A percentile compares a stretch with the other conserved stretches of the same genome.
Conservation (phyloP, 2,888 invertebrate species). For the Cosmia trapezina region DNA sequence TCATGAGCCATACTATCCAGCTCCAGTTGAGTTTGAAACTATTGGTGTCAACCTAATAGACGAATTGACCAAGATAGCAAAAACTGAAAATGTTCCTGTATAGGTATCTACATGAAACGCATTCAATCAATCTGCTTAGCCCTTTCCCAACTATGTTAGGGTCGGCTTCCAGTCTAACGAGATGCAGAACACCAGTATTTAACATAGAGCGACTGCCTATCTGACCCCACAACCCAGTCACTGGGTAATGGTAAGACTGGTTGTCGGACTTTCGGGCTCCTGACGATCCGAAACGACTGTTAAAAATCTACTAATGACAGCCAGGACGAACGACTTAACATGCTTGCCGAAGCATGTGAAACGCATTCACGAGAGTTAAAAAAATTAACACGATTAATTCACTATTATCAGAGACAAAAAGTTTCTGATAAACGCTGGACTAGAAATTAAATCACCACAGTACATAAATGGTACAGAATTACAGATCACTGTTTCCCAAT, state of each 20-base stretch:
- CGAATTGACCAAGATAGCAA: neutral
- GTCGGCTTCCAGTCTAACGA: no score
- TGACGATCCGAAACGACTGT: no score
- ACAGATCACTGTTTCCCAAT: slow-evolving; percentile 78
- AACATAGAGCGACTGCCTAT: no score
- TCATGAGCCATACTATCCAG: neutral
- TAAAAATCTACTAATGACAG: no score
- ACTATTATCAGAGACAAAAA: slow-evolving; percentile 13
- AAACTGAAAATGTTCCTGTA: neutral
- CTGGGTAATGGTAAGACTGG: no score
- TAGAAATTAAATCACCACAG: slow-evolving; percentile 59
- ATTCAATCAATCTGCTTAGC: no score
- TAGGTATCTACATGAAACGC: no score
- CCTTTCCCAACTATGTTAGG: no score
- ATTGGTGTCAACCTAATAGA: neutral
- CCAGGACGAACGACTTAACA: no score
- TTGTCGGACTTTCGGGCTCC: no score
- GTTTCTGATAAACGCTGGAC: slow-evolving; percentile 38
- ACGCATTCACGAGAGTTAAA: neutral
- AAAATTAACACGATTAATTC: neutral
- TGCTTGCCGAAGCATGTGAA: neutral
- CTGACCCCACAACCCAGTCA: no score
- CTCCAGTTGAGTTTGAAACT: neutral
- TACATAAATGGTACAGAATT: slow-evolving; percentile 70
- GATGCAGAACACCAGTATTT: no score